Evolutionary conservation across 2,888 invertebrate species (phyloP).

Genomic region (Ophion obscuratus): DNA sequence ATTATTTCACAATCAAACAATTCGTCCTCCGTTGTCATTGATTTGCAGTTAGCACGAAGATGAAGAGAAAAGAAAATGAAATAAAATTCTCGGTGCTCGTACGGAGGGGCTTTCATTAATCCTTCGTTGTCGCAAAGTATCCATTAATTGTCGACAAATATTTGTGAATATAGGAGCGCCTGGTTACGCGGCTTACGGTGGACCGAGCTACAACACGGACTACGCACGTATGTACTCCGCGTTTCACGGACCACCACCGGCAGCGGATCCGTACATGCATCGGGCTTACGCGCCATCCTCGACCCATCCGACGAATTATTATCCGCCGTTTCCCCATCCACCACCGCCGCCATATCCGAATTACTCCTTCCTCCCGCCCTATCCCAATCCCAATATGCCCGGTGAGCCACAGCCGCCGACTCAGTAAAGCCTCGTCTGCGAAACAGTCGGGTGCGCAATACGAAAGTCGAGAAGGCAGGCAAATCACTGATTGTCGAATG

Average conservation of each 20-base stretch:
- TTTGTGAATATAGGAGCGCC: conserved; percentile 76
- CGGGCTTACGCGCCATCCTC: conserved; percentile 81
- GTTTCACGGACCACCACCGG: conserved; percentile 81
- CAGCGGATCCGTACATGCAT: conserved; percentile 82
- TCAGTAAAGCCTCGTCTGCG: conserved; percentile 75
- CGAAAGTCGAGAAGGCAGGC: not conserved
- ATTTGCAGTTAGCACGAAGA: not conserved
- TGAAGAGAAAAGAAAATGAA: not conserved
- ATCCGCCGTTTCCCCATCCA: conserved; percentile 83
- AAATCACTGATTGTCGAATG: conserved; percentile 32
- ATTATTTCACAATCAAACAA: not conserved
- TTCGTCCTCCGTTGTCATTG: not conserved
- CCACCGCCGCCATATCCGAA: conserved; percentile 86
- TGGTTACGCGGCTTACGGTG: conserved; percentile 81
- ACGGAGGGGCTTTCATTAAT: not conserved
- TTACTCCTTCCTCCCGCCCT: conserved; percentile 85
- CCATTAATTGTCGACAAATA: conserved; percentile 43
- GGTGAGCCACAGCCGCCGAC: conserved; percentile 83
- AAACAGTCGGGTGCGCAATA: conserved; percentile 1
- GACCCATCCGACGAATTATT: conserved; percentile 81
- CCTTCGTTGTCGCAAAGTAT: not conserved
- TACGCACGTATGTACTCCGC: conserved; percentile 82
- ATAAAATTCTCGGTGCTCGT: not conserved
- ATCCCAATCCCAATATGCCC: conserved; percentile 84
- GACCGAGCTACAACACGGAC: conserved; percentile 81